phyloP scores from a whole-genome alignment of 1,140 invertebrate genomes.

The Phortica variegata region DNA sequence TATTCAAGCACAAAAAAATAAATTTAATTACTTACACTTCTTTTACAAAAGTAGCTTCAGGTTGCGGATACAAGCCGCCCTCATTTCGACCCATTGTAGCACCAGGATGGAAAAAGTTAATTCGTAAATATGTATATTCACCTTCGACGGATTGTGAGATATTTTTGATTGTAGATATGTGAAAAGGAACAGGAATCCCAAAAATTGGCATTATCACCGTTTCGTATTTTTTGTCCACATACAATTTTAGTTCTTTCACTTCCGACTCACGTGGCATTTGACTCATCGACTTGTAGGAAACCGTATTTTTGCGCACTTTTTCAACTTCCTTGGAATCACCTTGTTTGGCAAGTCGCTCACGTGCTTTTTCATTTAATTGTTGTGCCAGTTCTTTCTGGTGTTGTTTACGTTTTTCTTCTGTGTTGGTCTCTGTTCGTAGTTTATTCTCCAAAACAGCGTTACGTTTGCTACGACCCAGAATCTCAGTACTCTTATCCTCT shows the following conservation, averaged over 20 bases:
- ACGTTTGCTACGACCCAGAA: constrained; percentile 79
- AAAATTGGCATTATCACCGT: constrained; percentile 96
- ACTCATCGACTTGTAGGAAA: constrained; percentile 91
- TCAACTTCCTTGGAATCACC: constrained; percentile 83
- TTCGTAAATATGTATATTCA: constrained; percentile 97
- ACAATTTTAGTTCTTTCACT: constrained; percentile 91
- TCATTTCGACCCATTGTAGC: constrained; percentile 92
- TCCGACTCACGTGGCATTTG: constrained; percentile 94
- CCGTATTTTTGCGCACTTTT: constrained; percentile 88
- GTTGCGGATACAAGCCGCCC: constrained; percentile 84
- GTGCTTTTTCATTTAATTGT: constrained; percentile 88
- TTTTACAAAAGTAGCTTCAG: constrained; percentile 96
- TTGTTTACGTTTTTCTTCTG: constrained; percentile 95
- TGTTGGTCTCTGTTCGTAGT: constrained; percentile 90
- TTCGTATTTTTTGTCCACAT: constrained; percentile 96
- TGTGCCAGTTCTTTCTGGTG: constrained; percentile 95
- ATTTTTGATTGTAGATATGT: constrained; percentile 99
- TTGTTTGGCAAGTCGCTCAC: constrained; percentile 85
- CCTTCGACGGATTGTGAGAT: constrained; percentile 98
- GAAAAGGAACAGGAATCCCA: constrained; percentile 94
- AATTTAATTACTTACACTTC: constrained; percentile 78
- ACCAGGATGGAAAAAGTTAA: constrained; percentile 99
- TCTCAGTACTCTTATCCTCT: constrained; percentile 65
- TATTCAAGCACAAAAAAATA: neutral
- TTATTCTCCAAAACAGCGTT: constrained; percentile 95